Base-by-base conservation (phyloP, 1,140 invertebrate species). In the Aculops lycopersici region DNA sequence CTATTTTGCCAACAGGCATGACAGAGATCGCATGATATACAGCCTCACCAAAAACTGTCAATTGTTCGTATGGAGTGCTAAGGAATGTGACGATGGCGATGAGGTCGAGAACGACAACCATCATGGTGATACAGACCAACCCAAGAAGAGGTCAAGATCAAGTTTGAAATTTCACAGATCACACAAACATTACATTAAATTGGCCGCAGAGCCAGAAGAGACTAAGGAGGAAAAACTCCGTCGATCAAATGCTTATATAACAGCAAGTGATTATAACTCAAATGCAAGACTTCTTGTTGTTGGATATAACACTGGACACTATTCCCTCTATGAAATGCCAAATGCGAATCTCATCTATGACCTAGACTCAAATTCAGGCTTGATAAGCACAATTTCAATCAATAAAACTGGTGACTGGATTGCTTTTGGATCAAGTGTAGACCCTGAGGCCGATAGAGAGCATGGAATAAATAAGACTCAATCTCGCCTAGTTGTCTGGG, bases 351-450 rank as follows among this genome's bases (percentile, higher is more conserved):
- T 84, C 41, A 80, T 94, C 41, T 80, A 92, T 59, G 81, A 77
- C 2, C 60, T 92, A 21, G 44, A 39, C 36, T 40, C 49, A 13
- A 43, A 24, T 12, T 40, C 17, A 17, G 37, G 19, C 13, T 16
- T 18, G 1, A 35, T 47, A 1, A 35, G 18, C 20, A 40, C 20
- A 1, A 68, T 88, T 2, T 56, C 68, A 0, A 64, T 94, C 24
- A 94, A 92, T 52, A 56, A 56, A 8, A 72, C 69, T 15, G 86
- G 86, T 0, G 84, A 95, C 53, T 95, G 86, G 86, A 72, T 97
- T 39, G 84, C 78, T 0, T 52, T 90, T 18, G 83, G 74, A 1
- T 49, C 55, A 18, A 46, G 49, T 15, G 62, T 68, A 1, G 68
- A 69, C 31, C 60, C 75, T 2, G 84, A 83, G 1, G 36, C 14